Evolutionary conservation across 2,888 invertebrate species (phyloP).

Genomic region (Leucophora obtusa): DNA sequence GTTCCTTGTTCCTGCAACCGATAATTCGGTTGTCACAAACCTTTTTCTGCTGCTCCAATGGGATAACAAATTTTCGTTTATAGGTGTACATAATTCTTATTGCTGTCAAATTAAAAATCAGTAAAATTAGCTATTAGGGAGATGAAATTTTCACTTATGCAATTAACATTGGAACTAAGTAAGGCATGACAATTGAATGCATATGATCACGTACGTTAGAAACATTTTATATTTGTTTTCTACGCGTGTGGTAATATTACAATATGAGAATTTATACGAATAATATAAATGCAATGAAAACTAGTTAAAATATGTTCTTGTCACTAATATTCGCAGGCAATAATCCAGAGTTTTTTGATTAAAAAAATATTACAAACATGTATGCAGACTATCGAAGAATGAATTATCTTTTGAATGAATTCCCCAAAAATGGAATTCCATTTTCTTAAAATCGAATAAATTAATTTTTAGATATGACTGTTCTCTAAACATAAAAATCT

Average conservation of each 20-base stretch:
- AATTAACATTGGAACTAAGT: background rate
- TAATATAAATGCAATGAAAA: slow-evolving; percentile 32
- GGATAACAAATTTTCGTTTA: too few species aligned
- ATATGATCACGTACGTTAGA: slow-evolving; percentile 50
- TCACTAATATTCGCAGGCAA: slow-evolving; percentile 2
- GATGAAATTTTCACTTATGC: background rate
- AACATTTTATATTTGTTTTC: slow-evolving; percentile 15
- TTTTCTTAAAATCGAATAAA: too few species aligned
- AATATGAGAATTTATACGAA: slow-evolving; percentile 40
- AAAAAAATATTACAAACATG: background rate
- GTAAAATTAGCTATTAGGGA: background rate
- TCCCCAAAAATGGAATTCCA: too few species aligned
- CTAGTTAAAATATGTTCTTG: background rate
- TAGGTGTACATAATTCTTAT: too few species aligned
- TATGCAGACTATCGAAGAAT: too few species aligned
- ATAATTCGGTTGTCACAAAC: too few species aligned
- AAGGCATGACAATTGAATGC: background rate
- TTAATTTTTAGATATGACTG: too few species aligned
- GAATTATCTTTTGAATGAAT: too few species aligned
- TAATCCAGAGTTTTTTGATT: background rate
- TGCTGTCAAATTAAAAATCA: background rate
- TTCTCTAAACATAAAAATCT: too few species aligned
- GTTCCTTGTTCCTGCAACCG: too few species aligned
- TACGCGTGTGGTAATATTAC: slow-evolving; percentile 44
- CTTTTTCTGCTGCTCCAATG: too few species aligned